A percentile compares a stretch with the other conserved stretches of the same genome.
These are phyloP conservation scores for Phoenicopterus ruber DNA, from an alignment of 2,113 vertebrate species.

Conservation along the genomic window DNA sequence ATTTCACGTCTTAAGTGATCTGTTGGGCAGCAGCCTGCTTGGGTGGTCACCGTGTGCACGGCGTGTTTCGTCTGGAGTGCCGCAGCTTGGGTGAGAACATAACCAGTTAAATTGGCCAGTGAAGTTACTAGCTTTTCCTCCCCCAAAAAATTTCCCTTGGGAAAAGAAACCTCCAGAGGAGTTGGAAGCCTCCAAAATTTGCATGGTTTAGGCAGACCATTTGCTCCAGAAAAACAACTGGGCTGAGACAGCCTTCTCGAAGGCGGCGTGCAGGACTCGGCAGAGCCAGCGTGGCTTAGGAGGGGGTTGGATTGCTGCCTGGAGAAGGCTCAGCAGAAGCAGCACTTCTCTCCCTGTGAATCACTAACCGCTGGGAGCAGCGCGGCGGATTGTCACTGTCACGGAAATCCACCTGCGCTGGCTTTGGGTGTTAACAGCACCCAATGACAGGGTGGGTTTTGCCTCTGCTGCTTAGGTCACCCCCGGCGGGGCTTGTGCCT, in stretches of 20 bases:
- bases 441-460: neutral
- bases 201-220: neutral
- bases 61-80: fast-evolving
- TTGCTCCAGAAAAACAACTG: neutral
- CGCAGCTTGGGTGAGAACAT: neutral
- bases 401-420: neutral
- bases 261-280: neutral
- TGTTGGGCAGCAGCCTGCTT: neutral
- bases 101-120: neutral
- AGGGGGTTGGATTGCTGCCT: neutral
- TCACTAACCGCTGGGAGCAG: neutral
- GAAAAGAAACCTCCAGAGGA: neutral
- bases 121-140: neutral
- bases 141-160: neutral
- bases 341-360: neutral
- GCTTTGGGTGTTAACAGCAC: neutral
- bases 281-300: neutral
- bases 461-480: neutral
- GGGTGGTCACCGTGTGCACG: fast-evolving
- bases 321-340: neutral
- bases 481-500: neutral
- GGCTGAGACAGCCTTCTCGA: neutral
- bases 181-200: neutral
- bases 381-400: neutral
- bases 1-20: neutral